Base-by-base conservation (phyloP, 2,113 vertebrate genomes). In the Pedionomus torquatus region DNA sequence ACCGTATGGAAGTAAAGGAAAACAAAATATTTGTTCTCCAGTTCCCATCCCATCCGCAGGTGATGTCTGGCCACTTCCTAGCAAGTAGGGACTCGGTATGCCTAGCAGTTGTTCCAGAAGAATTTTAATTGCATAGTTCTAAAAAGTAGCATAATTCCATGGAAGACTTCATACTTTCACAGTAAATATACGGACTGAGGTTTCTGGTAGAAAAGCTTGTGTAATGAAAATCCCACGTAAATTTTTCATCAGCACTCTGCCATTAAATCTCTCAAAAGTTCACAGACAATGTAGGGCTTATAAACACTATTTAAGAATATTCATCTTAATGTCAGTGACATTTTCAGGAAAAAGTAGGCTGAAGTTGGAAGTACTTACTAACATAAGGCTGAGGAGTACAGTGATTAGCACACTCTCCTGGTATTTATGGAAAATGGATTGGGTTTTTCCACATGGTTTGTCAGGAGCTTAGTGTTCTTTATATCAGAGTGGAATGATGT, bases 321-420 rank as follows among this genome's bases (percentile, higher is more conserved):
- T 81, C 25, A 63, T 87, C 75, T 89, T 91, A 87, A 61, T 84
- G 55, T 84, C 89, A 83, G 72, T 86, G 70, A 60, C 66, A 93
- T 92, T 94, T 96, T 82, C 81, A 78, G 65, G 65, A 70, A 89
- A 95, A 90, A 68, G 85, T 57, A 94, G 71, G 28, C 55, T 93
- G 78, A 84, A 90, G 74, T 77, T 72, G 63, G 31, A 92, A 71
- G 43, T 81, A 52, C 78, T 87, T 84, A 52, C 43, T 77, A 89
- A 78, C 68, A 54, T 43, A 83, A 76, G 35, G 10, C 48, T 82
- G 31, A 94, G n/a, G n/a, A 80, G 24, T 75, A 48, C 33, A 71
- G 35, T 0, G 7, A 95, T 89, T 94, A 87, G 39, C 39, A 51
- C 2, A 1, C 25, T 77, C 46, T 83, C 51, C 79, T 74, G 49